These are phyloP conservation scores for Chrysopa pallens DNA, from an alignment of 1,140 invertebrate genomes.

Conservation along the genomic window DNA sequence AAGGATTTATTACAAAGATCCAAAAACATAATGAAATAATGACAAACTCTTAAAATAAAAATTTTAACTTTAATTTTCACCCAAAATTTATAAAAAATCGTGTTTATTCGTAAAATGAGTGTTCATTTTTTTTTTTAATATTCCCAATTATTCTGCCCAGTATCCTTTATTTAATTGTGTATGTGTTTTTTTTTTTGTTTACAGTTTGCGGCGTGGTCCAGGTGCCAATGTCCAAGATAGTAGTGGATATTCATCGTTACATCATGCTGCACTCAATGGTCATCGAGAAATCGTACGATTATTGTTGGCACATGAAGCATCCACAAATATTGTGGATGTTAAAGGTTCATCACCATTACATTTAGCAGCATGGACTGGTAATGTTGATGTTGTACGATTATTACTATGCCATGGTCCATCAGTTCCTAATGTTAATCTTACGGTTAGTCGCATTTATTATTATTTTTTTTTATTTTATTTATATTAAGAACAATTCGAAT, in stretches of 20 bases:
- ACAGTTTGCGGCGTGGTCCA: conserved; percentile 66
- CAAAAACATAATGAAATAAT: no score
- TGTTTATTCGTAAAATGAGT: background rate
- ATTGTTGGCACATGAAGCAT: conserved; percentile 73
- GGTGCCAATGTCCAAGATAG: conserved; percentile 85
- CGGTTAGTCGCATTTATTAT: conserved; percentile 32
- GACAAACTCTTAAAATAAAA: no score
- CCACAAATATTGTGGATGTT: conserved; percentile 66
- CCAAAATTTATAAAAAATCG: no score
- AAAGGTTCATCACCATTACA: conserved; percentile 77
- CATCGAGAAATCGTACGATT: conserved; percentile 83
- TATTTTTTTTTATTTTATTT: conserved; percentile 1
- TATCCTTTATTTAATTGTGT: background rate
- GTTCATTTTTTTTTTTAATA: background rate
- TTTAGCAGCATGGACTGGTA: conserved; percentile 77
- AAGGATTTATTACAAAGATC: no score
- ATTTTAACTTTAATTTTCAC: no score
- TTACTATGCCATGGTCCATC: conserved; percentile 58
- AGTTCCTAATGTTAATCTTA: conserved; percentile 62
- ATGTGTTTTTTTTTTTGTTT: conserved; percentile 16
- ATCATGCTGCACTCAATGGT: conserved; percentile 86
- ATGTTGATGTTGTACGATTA: conserved; percentile 63
- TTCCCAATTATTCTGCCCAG: background rate
- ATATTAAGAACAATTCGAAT: no score
- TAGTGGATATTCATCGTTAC: conserved; percentile 87